A percentile compares a stretch with the other conserved stretches of the same genome.
phyloP scores from a whole-genome alignment of 1,140 invertebrate species.

The Tyrophagus putrescentiae region DNA sequence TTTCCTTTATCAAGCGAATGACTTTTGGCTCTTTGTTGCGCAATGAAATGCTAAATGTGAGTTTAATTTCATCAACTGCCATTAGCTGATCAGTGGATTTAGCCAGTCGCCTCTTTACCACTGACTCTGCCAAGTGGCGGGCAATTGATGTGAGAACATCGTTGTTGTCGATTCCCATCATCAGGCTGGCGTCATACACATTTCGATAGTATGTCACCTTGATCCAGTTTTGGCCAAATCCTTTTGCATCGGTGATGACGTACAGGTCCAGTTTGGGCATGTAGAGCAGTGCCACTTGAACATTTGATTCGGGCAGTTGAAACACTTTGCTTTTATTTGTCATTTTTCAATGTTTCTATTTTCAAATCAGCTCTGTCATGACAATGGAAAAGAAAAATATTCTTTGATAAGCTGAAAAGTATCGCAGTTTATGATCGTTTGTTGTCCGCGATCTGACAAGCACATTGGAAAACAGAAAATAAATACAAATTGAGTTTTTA shows the following conservation, averaged over 20 bases:
- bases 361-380: too few species aligned
- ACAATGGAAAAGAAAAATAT: too few species aligned
- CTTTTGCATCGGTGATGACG: constrained; percentile 12
- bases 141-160: constrained; percentile 8
- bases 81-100: background rate
- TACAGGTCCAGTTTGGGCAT: background rate
- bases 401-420: too few species aligned
- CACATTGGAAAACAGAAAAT: too few species aligned
- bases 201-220: constrained; percentile 3
- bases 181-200: constrained; percentile 1
- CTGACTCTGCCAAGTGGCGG: constrained; percentile 1
- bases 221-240: constrained; percentile 12
- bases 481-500: too few species aligned
- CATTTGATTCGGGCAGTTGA: too few species aligned
- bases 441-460: too few species aligned
- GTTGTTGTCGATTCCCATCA: background rate
- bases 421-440: too few species aligned
- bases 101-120: background rate
- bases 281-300: background rate
- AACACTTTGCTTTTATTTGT: too few species aligned
- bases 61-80: background rate
- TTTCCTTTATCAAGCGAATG: background rate
- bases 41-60: constrained; percentile 13
- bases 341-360: too few species aligned
- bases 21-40: background rate